Evolutionary conservation across 1,140 invertebrate species (phyloP), one percentile per base, ranked within the genome.

Genomic region (Heliconius congener): DNA sequence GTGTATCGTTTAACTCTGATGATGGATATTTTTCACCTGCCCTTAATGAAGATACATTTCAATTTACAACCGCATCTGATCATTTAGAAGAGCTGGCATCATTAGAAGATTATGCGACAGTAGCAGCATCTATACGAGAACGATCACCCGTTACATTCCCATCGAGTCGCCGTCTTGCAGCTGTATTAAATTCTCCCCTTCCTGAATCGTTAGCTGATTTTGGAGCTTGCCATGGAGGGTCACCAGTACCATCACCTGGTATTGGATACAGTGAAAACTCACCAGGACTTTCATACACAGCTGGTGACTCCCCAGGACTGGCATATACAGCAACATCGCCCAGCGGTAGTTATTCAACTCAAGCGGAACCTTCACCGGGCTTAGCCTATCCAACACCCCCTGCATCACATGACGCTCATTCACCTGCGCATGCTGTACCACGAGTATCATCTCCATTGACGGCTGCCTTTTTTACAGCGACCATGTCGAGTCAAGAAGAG

Each of bases 341-440:
- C 8, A 89, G 90, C 74, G 93, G 90, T 57, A 90, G 88, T 82
- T 95, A 92, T 85, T 95, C 87, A 9, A 92, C 94, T 42, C 96
- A 96, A 55, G 96, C 97, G 1, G 87, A 97, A 76, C 96, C 96
- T 13, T 97, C 97, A n/a, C 96, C 96, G 23, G 96, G 96, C 78
- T 96, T 97, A 82, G 96, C 97, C 13, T 98, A 98, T 91, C 97
- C 97, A 13, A 98, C 97, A 5, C 97, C 97, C 73, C 97, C 97
- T 19, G 97, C 97, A 0, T 98, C 97, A 83, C 97, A 98, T 83
- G 97, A 98, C 92, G 97, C 97, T 23, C 95, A 96, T 81, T 96
- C 96, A 79, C 96, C 96, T 9, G 93, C 85, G 42, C 94, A 90
- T 87, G 95, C 86, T 84, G 94, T 87, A 82, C 92, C 84, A 82